These are phyloP conservation scores for Paelopatides confundens DNA, from an alignment of 53 echinoderm and acorn worm species.

Conservation along the genomic window DNA sequence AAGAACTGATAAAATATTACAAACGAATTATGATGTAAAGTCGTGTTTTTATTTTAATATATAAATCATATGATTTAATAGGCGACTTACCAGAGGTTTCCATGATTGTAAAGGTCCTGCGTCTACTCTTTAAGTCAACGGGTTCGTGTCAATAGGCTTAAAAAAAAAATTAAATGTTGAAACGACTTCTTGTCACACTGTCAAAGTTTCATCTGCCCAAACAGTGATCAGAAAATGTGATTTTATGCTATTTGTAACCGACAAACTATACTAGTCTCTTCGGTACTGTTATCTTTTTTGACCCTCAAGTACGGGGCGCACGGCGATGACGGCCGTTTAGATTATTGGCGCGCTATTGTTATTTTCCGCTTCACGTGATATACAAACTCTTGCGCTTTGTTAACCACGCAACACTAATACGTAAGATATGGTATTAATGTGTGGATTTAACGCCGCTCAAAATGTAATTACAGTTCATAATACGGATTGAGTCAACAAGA, in stretches of 20 bases:
- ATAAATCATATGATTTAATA: neutral
- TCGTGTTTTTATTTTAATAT: too few relatives aligned
- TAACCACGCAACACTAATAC: neutral
- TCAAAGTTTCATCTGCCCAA: too few relatives aligned
- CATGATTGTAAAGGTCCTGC: too few relatives aligned
- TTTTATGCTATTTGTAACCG: too few relatives aligned
- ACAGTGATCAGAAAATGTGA: too few relatives aligned
- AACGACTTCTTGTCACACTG: too few relatives aligned
- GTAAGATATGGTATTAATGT: neutral
- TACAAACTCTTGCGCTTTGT: neutral
- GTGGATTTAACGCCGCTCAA: neutral
- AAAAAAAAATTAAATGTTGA: neutral
- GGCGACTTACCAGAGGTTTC: neutral
- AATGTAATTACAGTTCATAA: conserved; percentile 28
- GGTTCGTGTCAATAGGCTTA: neutral
- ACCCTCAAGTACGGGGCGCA: too few relatives aligned
- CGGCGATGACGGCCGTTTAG: too few relatives aligned
- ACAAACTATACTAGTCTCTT: too few relatives aligned
- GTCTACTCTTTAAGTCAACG: neutral
- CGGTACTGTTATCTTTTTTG: too few relatives aligned
- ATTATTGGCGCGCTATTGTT: neutral
- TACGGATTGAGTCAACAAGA: neutral
- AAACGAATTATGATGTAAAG: neutral
- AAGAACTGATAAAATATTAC: neutral
- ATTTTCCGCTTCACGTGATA: neutral